phyloP scores from a whole-genome alignment of 2,797 vertebrate species.

The Lagocephalus sceleratus region DNA sequence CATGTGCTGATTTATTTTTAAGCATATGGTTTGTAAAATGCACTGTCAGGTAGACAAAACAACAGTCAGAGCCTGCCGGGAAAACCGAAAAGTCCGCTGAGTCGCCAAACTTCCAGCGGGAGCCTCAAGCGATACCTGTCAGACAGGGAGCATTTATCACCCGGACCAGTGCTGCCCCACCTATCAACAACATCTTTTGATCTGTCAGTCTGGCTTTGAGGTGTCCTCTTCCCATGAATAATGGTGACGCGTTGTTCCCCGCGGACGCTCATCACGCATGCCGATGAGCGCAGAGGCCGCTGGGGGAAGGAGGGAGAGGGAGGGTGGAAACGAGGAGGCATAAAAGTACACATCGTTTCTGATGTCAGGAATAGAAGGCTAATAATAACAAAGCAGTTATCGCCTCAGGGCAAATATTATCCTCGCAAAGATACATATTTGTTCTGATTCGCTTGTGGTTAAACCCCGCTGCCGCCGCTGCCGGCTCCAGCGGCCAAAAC shows the following conservation, averaged over 20 bases:
- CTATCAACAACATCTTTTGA: slow-evolving; percentile 66
- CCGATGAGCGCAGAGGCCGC: slow-evolving; percentile 44
- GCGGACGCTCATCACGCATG: slow-evolving; percentile 55
- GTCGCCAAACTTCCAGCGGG: slow-evolving; percentile 37
- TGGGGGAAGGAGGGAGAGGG: slow-evolving; percentile 26
- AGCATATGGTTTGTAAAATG: too few species aligned
- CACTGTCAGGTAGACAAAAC: slow-evolving; percentile 7
- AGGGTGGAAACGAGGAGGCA: slow-evolving; percentile 34
- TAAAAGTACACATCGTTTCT: slow-evolving; percentile 17
- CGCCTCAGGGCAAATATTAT: slow-evolving; percentile 19
- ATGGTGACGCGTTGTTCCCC: slow-evolving; percentile 63
- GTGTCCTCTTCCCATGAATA: slow-evolving; percentile 62
- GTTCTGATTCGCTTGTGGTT: slow-evolving; percentile 10
- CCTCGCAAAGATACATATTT: slow-evolving; percentile 3
- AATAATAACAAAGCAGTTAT: slow-evolving; percentile 5
- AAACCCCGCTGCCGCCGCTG: not conserved
- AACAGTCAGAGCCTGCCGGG: slow-evolving; percentile 1
- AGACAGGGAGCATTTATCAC: slow-evolving; percentile 56
- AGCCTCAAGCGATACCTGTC: slow-evolving; percentile 30
- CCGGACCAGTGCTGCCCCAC: slow-evolving; percentile 30
- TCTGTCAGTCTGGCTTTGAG: slow-evolving; percentile 63
- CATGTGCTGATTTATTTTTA: too few species aligned
- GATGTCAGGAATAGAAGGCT: slow-evolving; percentile 25
- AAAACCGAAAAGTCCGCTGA: slow-evolving; percentile 32
- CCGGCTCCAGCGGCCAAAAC: not conserved